Base-by-base conservation (phyloP, 2,888 invertebrate species). In the Diarsia dahlii region DNA sequence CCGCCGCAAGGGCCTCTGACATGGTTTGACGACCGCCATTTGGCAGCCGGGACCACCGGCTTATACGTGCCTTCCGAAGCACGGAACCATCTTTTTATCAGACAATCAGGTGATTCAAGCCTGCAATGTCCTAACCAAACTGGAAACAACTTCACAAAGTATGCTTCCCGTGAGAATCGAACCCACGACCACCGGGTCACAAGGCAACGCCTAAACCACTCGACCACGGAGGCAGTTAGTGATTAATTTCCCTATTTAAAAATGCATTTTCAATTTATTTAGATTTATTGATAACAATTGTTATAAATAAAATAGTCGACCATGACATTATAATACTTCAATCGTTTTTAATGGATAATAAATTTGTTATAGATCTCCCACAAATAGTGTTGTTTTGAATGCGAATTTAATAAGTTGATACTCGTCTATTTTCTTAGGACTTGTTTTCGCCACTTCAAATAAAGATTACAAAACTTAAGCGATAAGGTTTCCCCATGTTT, bases 401-500 rank as follows among this genome's bases (percentile, higher is more conserved):
- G 3, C 48, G 8, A 58, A 77, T 52, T 45, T 6, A 8, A 65
- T 34, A 48, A 46, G 4, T 54, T 52, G 2, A 23, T 48, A 60
- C 18, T 60, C 34, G 39, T 74, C 45, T 74, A 67, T 77, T 66
- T 67, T 46, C 45, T 46, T 60, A 65, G 12, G 20, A 56, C 39
- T 65, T 65, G 71, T 71, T 74, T 74, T 66, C 13, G 56, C 18
- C 10, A 34, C 3, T 69, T 60, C 48, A 65, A 56, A 63, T 68
- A 82, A 74, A 70, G 28, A 63, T 54, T 20, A 65, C 58, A 62
- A 56, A 71, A 62, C 46, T 54, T 64, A 5, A n/a, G 23, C 60
- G 65, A 78, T 78, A 74, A 45, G 48, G 52, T 69, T 74, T 74
- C 45, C 64, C 78, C 78, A 58, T 70, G 50, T 66, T 50, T 63